phyloP scores from a whole-genome alignment of 2,113 vertebrate genomes.

The Ginglymostoma cirratum region DNA sequence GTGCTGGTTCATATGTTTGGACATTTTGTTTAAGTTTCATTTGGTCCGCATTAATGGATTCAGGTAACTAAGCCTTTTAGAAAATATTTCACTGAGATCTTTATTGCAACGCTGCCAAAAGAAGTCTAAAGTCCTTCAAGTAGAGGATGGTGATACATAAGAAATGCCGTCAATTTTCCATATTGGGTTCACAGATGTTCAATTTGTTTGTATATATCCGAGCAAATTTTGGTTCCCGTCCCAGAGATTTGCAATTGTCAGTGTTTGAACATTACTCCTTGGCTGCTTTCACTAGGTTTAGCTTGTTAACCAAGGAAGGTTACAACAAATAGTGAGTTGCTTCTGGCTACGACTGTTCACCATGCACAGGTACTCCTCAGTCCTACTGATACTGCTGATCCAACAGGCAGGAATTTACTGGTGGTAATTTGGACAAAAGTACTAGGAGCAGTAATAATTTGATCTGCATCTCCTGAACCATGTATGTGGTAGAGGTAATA shows the following conservation, averaged over 20 bases:
- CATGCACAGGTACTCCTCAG: neutral
- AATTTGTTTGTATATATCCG: neutral
- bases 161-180: neutral
- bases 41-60: neutral
- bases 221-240: neutral
- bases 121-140: neutral
- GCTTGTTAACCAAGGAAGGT: neutral
- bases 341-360: neutral
- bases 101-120: neutral
- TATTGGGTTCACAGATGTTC: neutral
- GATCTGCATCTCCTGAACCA: neutral
- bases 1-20: neutral
- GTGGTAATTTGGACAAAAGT: too few species aligned
- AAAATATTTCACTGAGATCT: neutral
- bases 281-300: neutral
- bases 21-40: neutral
- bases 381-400: too few species aligned
- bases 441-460: too few species aligned
- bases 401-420: too few species aligned
- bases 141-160: neutral
- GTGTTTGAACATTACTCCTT: neutral
- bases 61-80: neutral
- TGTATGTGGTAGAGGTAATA: too few species aligned
- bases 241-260: neutral
- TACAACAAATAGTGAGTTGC: neutral